Percentiles rank a stretch among this genome's conserved stretches.
Conservation (phyloP, 2,797 vertebrate species). For the Prunella strophiata region DNA sequence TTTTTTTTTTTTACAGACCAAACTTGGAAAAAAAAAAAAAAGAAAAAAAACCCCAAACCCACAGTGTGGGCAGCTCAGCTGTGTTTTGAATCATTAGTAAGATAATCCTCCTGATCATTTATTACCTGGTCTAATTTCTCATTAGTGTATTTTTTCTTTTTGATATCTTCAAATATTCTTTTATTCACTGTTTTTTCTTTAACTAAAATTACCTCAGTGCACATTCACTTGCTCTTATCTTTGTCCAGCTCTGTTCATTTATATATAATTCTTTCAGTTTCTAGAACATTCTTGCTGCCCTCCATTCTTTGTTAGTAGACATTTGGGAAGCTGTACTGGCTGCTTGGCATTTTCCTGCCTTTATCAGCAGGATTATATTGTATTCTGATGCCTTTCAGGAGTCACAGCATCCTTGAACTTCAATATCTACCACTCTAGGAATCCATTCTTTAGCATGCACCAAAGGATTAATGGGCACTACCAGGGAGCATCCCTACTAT, state of each 20-base stretch:
- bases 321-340: neutral
- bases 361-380: slow-evolving; percentile 12
- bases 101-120: neutral
- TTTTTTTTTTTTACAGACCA: neutral
- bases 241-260: neutral
- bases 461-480: neutral
- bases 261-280: neutral
- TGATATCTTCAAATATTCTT: neutral
- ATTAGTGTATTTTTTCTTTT: neutral
- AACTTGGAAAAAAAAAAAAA: neutral
- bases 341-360: slow-evolving; percentile 9
- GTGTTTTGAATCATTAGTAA: neutral
- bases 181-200: neutral
- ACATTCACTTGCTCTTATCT: neutral
- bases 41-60: neutral
- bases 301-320: neutral
- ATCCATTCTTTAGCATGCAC: neutral
- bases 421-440: neutral
- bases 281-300: neutral
- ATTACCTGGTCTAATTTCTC: neutral
- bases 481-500: neutral
- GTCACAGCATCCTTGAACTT: slow-evolving; percentile 1
- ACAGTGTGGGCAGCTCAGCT: neutral
- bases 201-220: neutral
- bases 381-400: slow-evolving; percentile 14